Evolutionary conservation across 2,888 invertebrate species (phyloP), one percentile per base, ranked within the genome.

Genomic region (Stenurella melanura): DNA sequence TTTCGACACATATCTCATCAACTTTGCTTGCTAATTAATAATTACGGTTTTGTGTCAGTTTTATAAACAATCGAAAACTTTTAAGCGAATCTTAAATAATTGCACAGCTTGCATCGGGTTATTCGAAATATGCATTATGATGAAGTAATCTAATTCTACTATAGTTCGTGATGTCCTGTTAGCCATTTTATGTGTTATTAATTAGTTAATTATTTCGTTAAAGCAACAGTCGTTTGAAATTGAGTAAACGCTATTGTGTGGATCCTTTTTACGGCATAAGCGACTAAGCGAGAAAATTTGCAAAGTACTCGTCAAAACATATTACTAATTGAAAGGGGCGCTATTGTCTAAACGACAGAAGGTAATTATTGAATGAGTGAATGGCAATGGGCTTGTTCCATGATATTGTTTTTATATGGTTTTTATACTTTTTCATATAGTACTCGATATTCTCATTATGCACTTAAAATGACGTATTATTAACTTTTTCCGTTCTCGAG

Each of bases 11-110:
- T 50, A 50, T n/a, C 50, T n/a, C 50, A 50, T 50, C 50, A 50
- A n/a, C 50, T 50, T n/a, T 50, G n/a, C 50, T 50, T 50, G 50
- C n/a, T 50, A 50, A 50, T 50, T 50, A 50, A 50, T 50, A 42
- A 50, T 50, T 50, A 50, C n/a, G 50, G 50, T 17, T 50, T 50
- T 50, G 3, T n/a, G 50, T 50, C 50, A 50, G n/a, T n/a, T 50
- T 50, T 50, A 50, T 15, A 15, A 50, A 50, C 50, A 50, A 50
- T 50, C 50, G 50, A 50, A 4, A 50, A n/a, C 50, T 50, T 50
- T 50, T 50, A 50, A 50, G n/a, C 50, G n/a, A 15, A 12, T 12
- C 50, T 50, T 42, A 15, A 50, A 50, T 50, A 50, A 50, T 50
- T 50, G n/a, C 50, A 50, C 50, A 50, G 50, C 50, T 3, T 50